Base-by-base conservation (phyloP, 2,888 invertebrate genomes). In the Beris chalybata region DNA sequence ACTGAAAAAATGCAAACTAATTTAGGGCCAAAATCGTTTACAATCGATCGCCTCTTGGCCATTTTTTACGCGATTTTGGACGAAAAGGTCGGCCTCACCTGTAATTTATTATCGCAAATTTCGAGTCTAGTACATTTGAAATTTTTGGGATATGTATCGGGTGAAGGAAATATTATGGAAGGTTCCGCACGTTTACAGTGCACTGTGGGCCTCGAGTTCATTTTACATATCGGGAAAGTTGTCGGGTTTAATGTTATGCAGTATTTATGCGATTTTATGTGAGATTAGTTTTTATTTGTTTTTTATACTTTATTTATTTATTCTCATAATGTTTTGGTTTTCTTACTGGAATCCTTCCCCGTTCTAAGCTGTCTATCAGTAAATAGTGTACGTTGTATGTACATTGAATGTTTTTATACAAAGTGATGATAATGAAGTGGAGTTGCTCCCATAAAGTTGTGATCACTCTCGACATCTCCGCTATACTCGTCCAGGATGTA, bases 51-150 rank as follows among this genome's bases (percentile, higher is more conserved):
- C 38, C 82, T 95, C 72, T 79, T 95, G 66, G 93, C 94, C 1
- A 95, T 95, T 73, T 95, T 95, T 78, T 93, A 93, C 77, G 89
- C 93, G 1, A 93, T 97, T 75, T 82, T 93, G 15, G 91, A 93
- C 67, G 91, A 91, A 66, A 90, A 89, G 76, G 90, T 93, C 32
- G 90, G 92, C 22, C 85, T 95, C 15, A 93, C 94, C 44, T 93
- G 93, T 69, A 91, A 91, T 77, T 82, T 96, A n/a, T 82, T 93
- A 44, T 88, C 91, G 2, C 95, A 95, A 83, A 89, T 96, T 71
- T 89, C 93, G 0, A 92, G 93, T 7, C 83, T 96, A 74, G 93
- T 95, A 1, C 90, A 92, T 74, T 82, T 96, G 4, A 90, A 91
- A 74, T 82, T 96, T 47, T 82, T 96, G 61, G 84, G 89, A 9